phyloP scores from a whole-genome alignment of 2,888 invertebrate genomes.

The Troides aeacus region DNA sequence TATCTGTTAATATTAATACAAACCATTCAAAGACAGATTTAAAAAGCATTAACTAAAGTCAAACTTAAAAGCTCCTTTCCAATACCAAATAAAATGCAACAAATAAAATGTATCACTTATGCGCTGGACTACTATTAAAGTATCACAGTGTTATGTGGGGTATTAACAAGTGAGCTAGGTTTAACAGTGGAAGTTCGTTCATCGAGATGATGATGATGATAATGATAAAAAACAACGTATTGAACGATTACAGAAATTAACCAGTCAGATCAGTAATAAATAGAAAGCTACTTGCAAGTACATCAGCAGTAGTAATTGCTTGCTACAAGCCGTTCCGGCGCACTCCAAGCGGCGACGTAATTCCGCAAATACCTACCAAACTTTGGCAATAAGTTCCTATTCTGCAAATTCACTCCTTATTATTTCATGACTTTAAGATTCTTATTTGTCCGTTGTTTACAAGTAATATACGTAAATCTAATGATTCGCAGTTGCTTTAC shows the following conservation, averaged over 20 bases:
- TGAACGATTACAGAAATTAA: neutral
- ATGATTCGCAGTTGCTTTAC: constrained; percentile 3
- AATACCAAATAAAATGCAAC: neutral
- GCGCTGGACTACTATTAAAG: too few species aligned
- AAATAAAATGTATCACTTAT: too few species aligned
- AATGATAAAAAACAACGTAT: too few species aligned
- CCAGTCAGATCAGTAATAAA: too few species aligned
- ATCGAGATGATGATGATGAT: too few species aligned
- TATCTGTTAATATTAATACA: too few species aligned
- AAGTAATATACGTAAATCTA: constrained; percentile 4
- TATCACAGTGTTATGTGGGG: too few species aligned
- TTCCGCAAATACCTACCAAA: constrained; percentile 2
- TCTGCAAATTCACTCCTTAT: constrained; percentile 15
- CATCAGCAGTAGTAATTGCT: neutral
- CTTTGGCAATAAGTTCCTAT: constrained; percentile 10
- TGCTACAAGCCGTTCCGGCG: constrained; percentile 6
- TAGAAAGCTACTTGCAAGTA: neutral
- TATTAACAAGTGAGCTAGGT: too few species aligned
- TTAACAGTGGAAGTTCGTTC: too few species aligned
- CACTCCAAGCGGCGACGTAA: neutral
- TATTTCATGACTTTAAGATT: constrained; percentile 4
- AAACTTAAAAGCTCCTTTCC: too few species aligned
- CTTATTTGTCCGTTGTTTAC: constrained; percentile 5
- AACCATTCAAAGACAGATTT: too few species aligned
- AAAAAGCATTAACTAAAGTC: too few species aligned